phyloP scores from a whole-genome alignment of 2,797 vertebrate species.

The Parotocinclus haroldoi region DNA sequence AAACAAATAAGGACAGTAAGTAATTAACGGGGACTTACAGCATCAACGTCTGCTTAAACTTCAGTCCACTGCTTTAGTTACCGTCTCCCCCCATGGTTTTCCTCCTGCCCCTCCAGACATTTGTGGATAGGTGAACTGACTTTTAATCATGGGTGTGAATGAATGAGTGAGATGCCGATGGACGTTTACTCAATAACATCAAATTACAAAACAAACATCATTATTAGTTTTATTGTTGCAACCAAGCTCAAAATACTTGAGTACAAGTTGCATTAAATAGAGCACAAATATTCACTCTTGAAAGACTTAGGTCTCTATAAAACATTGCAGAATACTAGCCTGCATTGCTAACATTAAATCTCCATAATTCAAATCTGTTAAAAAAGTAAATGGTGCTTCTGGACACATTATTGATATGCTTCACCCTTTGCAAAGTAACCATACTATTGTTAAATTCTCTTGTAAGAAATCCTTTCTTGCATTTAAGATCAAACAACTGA shows the following conservation, averaged over 20 bases:
- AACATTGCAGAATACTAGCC: slow-evolving; percentile 41
- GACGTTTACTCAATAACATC: too few species aligned
- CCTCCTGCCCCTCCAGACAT: too few species aligned
- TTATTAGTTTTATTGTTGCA: neutral
- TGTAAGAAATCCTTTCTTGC: slow-evolving; percentile 15
- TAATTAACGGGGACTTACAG: too few species aligned
- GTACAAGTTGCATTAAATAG: slow-evolving; percentile 9
- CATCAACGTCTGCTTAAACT: too few species aligned
- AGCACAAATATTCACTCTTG: slow-evolving; percentile 18
- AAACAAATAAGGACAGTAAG: too few species aligned
- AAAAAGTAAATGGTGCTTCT: too few species aligned
- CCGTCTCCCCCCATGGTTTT: too few species aligned
- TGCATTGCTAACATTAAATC: slow-evolving; percentile 32
- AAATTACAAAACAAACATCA: neutral
- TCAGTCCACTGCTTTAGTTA: too few species aligned
- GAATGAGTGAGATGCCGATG: too few species aligned
- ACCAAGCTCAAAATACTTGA: neutral
- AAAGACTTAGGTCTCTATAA: slow-evolving; percentile 51
- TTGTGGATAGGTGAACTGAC: too few species aligned
- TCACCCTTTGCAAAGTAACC: slow-evolving; percentile 10
- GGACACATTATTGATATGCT: neutral
- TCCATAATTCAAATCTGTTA: slow-evolving; percentile 20
- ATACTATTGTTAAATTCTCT: slow-evolving; percentile 10
- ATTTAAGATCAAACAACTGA: too few species aligned
- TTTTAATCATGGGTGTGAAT: too few species aligned